phyloP scores from a whole-genome alignment of 2,888 invertebrate species.

The Dastarcus helophoroides region DNA sequence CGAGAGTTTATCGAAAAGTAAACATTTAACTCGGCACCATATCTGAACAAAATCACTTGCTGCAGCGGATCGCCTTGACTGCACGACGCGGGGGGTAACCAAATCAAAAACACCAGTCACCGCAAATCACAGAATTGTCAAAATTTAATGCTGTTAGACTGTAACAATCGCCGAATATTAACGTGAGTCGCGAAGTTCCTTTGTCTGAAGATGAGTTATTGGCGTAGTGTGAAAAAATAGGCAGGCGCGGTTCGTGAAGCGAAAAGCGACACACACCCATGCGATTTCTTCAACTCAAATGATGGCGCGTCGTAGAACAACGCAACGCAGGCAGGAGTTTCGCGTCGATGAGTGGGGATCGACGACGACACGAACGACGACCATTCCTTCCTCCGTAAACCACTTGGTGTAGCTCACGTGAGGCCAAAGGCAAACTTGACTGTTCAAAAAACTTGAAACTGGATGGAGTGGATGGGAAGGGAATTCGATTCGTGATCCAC shows the following conservation, averaged over 20 bases:
- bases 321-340: slow-evolving; percentile 9
- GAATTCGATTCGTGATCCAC: too few relatives aligned
- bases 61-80: not conserved
- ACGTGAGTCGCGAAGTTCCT: too few relatives aligned
- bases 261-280: slow-evolving; percentile 9
- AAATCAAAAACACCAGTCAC: too few relatives aligned
- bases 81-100: slow-evolving; percentile 7
- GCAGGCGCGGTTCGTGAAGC: slow-evolving; percentile 10
- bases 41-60: slow-evolving; percentile 10
- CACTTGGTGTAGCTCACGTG: too few relatives aligned
- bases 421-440: too few relatives aligned
- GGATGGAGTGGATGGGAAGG: too few relatives aligned
- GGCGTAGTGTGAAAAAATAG: slow-evolving; percentile 7
- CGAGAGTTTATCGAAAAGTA: slow-evolving; percentile 11
- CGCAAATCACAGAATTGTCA: too few relatives aligned
- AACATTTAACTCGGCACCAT: slow-evolving; percentile 8
- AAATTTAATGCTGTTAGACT: too few relatives aligned
- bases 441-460: too few relatives aligned
- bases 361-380: slow-evolving; percentile 7
- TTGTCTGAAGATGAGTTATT: too few relatives aligned
- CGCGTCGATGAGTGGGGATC: slow-evolving; percentile 9
- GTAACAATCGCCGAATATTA: too few relatives aligned
- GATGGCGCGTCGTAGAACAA: slow-evolving; percentile 10
- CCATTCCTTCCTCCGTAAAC: too few relatives aligned
- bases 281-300: slow-evolving; percentile 8